Evolutionary conservation across 2,888 invertebrate species (phyloP), one percentile per base, ranked within the genome.

Genomic region (Asteroscopus sphinx): DNA sequence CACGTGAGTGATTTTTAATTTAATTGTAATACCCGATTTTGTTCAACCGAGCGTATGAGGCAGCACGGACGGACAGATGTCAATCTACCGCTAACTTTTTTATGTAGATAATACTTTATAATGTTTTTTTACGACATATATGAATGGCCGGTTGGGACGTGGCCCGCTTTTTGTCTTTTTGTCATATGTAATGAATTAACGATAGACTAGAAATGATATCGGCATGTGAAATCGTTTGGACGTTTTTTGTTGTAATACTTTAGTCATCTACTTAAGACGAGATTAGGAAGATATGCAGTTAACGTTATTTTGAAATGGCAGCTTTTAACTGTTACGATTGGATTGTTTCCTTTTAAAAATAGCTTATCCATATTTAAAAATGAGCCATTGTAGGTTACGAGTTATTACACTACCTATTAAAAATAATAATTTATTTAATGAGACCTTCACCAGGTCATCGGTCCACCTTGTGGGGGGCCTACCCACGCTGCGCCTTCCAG

Each of bases 1-100:
- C 73, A 73, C 83, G 80, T 91, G 91, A 94, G 80, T 93, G 93
- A 90, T 92, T 93, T 92, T 91, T 89, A 93, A 93, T 93, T 92
- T 93, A 93, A 94, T 93, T 93, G 92, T 93, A 89, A 91, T 93
- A 93, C 93, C 82, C 89, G 93, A 92, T 92, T 92, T 91, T 87
- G 92, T 83, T 75, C 92, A 89, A 85, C 89, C 83, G 83, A 89
- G 81, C 91, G 87, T 86, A 82, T 81, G 84, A 83, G 81, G 86
- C 78, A 81, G 81, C 79, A 73, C 70, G 78, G 75, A 74, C 80
- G 79, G 93, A 92, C 93, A 93, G 86, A 91, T 92, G 93, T 93
- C 93, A 93, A 92, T 89, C 86, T 68, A 83, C 85, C 84, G 85
- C 83, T 86, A 76, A 68, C 75, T 87, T 83, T 82, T 81, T 82